phyloP scores from a whole-genome alignment of 2,888 invertebrate species.

The Thera obeliscata region DNA sequence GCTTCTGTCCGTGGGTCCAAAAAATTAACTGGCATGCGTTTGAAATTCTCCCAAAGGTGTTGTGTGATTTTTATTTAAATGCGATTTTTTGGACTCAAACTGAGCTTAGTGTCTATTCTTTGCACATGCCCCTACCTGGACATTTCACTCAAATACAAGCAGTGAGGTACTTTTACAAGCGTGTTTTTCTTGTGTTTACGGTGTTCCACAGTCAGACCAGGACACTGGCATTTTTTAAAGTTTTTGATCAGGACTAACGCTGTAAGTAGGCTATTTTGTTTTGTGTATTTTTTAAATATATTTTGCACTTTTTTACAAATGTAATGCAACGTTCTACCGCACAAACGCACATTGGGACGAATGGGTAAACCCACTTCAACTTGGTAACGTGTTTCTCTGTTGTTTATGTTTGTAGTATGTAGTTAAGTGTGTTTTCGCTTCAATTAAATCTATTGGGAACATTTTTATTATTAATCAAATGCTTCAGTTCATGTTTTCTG shows the following conservation, averaged over 20 bases:
- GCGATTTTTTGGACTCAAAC: slow-evolving; percentile 79
- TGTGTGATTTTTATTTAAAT: slow-evolving; percentile 60
- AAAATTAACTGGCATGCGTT: slow-evolving; percentile 67
- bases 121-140: slow-evolving; percentile 80
- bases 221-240: slow-evolving; percentile 65
- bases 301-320: slow-evolving; percentile 62
- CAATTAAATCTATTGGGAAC: slow-evolving; percentile 99
- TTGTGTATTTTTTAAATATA: slow-evolving; percentile 50
- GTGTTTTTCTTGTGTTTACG: slow-evolving; percentile 53
- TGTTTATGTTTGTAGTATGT: slow-evolving; percentile 90
- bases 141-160: slow-evolving; percentile 74
- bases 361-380: slow-evolving; percentile 58
- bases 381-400: slow-evolving; percentile 65
- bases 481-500: slow-evolving; percentile 99
- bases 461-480: slow-evolving; percentile 99
- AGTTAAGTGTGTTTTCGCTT: slow-evolving; percentile 99
- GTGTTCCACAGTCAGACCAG: slow-evolving; percentile 61
- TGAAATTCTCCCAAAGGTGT: slow-evolving; percentile 79
- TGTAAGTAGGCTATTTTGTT: slow-evolving; percentile 62
- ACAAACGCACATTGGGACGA: slow-evolving; percentile 64
- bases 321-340: slow-evolving; percentile 59
- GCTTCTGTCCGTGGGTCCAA: slow-evolving; percentile 76
- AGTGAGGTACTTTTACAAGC: slow-evolving; percentile 71
- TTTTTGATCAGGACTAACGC: slow-evolving; percentile 68
- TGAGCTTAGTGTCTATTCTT: slow-evolving; percentile 76